Evolutionary conservation across 2,113 vertebrate species (phyloP).

Genomic region (Apus apus): DNA sequence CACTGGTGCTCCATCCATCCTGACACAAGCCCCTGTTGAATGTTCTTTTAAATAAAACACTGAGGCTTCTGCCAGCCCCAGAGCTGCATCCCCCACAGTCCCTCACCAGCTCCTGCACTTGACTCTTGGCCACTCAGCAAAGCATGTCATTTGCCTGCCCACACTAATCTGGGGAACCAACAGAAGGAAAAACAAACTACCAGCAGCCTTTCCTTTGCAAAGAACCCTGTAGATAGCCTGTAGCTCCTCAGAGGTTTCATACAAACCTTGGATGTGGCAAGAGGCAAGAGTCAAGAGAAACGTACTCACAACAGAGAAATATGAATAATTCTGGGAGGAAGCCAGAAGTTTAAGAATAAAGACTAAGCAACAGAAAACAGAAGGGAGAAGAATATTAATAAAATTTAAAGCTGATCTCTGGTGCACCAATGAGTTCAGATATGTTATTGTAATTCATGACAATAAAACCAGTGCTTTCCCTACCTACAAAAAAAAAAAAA

Average conservation of each 20-base stretch:
- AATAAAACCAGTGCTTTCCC: not conserved
- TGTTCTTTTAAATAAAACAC: not conserved
- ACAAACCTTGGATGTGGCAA: not conserved
- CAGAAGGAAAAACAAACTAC: not conserved
- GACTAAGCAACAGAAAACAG: not conserved
- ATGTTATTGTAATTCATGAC: not conserved
- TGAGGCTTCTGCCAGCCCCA: not conserved
- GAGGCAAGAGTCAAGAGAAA: not conserved
- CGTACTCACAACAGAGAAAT: not conserved
- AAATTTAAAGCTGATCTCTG: not conserved
- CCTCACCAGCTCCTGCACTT: not conserved
- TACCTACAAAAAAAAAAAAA: not conserved
- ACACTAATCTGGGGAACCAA: not conserved
- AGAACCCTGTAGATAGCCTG: not conserved
- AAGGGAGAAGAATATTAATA: not conserved
- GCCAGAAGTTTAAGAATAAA: not conserved
- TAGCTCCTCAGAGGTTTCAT: not conserved
- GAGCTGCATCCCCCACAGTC: accelerated
- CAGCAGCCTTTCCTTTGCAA: not conserved
- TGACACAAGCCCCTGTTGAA: not conserved
- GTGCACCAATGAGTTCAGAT: not conserved
- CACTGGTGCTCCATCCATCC: not conserved
- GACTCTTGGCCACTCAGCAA: not conserved
- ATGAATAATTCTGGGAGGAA: not conserved
- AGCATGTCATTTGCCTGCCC: not conserved